Evolutionary conservation across 2,113 vertebrate species (phyloP).

Genomic region (Larimichthys crocea): DNA sequence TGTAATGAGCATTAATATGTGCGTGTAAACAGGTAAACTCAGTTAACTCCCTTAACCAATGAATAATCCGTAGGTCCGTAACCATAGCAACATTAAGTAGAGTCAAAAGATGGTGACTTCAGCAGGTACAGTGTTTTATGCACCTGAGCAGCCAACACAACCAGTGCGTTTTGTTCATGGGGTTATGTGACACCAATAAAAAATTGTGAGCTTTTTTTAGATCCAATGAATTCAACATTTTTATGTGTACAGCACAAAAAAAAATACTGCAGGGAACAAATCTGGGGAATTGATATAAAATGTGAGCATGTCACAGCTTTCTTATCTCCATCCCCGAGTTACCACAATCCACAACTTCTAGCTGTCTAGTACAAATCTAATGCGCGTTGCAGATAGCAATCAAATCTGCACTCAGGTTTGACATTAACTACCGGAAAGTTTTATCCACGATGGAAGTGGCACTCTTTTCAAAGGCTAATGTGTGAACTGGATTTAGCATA

Average conservation of each 20-base stretch:
- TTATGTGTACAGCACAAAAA: neutral
- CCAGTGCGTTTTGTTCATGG: conserved; percentile 1
- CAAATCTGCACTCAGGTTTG: neutral
- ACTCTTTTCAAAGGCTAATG: neutral
- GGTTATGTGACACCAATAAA: conserved; percentile 9
- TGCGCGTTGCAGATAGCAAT: neutral
- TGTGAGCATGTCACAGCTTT: conserved; percentile 18
- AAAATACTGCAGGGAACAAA: neutral
- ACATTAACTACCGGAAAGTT: neutral
- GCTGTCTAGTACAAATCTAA: conserved; percentile 15
- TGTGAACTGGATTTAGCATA: conserved; percentile 15
- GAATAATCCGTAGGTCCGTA: conserved; percentile 35
- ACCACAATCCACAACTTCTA: neutral
- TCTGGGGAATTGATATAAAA: neutral
- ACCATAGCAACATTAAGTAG: conserved; percentile 50
- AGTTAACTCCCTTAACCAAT: conserved; percentile 31
- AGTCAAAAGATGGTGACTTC: conserved; percentile 24
- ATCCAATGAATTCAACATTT: neutral
- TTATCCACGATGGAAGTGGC: conserved; percentile 4
- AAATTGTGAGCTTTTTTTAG: neutral
- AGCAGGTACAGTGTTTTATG: conserved; percentile 7
- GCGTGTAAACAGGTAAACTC: conserved; percentile 40
- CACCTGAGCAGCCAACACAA: neutral
- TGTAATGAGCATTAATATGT: conserved; percentile 20
- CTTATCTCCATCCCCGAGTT: neutral